Base-by-base conservation (phyloP, 2,888 invertebrate species). In the Nemotelus pantherinus region DNA sequence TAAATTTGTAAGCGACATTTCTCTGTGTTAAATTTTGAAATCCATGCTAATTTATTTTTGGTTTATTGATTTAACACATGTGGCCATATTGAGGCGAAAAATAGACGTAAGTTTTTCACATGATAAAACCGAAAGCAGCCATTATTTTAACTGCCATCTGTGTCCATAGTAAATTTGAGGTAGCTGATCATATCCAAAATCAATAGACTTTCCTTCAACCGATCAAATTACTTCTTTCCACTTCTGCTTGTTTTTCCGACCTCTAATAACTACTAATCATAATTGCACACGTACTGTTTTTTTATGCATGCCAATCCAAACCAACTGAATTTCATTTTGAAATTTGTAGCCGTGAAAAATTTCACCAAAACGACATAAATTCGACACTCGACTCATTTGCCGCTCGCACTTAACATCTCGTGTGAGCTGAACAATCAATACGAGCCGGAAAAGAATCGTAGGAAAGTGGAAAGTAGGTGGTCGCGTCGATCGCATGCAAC, bases 401-500 rank as follows among this genome's bases (percentile, higher is more conserved):
- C 25, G 41, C 7, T 60, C 41, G 7, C 41, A 7, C 9, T 41
- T 2, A 7, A 60, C 25, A 41, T 60, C 60, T 7, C 41, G 60
- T 41, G 41, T 3, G 41, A 60, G 60, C 25, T 7, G 41, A 60
- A 39, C 41, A 25, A 25, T 25, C 25, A 25, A 25, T 4, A 3
- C 3, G 57, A 57, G 10, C 57, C 10, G 9, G 41, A 41, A 60
- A 60, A 60, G 41, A n/a, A 41, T 3, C n/a, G 58, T n/a, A n/a
- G 58, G 25, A 58, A 58, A 58, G 41, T 5, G 50, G 5, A 44
- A 53, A 65, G 65, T 76, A 76, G 76, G 65, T 76, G 79, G 79
- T 79, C 79, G 68, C 4, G 9, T 41, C n/a, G 7, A 9, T 71
- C 72, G 71, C 79, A 77, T 74, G 77, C 71, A 76, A 77, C 76